These are phyloP conservation scores for Chromobotia macracanthus DNA, from an alignment of 2,797 vertebrate species.

Conservation along the genomic window DNA sequence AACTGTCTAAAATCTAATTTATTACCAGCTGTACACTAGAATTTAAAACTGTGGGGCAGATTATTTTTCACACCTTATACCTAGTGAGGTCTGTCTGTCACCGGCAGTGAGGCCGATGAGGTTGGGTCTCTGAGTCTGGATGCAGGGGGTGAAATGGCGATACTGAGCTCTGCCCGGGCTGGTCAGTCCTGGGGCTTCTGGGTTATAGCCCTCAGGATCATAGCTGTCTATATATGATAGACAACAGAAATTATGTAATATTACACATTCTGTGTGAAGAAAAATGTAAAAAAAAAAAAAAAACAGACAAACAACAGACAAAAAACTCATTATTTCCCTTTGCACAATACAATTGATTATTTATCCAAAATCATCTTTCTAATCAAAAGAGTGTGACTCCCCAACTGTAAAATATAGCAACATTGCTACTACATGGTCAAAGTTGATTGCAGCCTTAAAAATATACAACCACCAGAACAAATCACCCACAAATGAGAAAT, in stretches of 20 bases:
- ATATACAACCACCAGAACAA: too few species aligned
- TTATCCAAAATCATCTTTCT: not conserved
- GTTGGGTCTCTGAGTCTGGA: conserved; percentile 94
- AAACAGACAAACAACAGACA: too few species aligned
- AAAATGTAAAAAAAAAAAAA: too few species aligned
- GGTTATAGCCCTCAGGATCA: conserved; percentile 98
- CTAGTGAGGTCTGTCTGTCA: conserved; percentile 90
- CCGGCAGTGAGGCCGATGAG: conserved; percentile 94
- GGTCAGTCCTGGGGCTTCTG: conserved; percentile 95
- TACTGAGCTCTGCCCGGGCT: conserved; percentile 88
- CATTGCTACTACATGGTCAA: conserved; percentile 66
- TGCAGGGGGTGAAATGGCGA: conserved; percentile 93
- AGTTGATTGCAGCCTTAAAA: conserved; percentile 59
- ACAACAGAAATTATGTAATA: not conserved
- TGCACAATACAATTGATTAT: too few species aligned
- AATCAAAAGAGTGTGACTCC: too few species aligned
- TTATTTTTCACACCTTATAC: conserved; percentile 67
- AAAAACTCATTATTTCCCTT: too few species aligned
- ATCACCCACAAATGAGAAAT: too few species aligned
- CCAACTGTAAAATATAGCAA: conserved; percentile 51
- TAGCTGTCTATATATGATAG: conserved; percentile 84
- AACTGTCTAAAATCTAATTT: too few species aligned
- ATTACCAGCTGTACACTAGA: too few species aligned
- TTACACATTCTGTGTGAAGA: not conserved
- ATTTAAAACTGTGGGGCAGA: not conserved